A percentile compares a stretch with the other conserved stretches of the same genome.
These are phyloP conservation scores for Diabrotica virgifera DNA, from an alignment of 1,140 invertebrate genomes.

Conservation along the genomic window DNA sequence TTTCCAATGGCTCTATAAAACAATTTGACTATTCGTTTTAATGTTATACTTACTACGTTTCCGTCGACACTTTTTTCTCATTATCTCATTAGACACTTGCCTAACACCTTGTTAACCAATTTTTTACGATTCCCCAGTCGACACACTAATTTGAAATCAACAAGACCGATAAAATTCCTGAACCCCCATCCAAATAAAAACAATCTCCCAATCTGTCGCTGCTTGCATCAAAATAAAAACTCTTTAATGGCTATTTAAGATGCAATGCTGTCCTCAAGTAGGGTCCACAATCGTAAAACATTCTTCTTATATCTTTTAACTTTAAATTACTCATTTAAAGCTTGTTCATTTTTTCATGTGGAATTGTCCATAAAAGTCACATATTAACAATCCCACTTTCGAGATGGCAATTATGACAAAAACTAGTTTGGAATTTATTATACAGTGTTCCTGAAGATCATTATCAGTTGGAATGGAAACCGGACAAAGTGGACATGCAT, in stretches of 20 bases:
- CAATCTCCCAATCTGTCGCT: no score
- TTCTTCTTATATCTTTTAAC: neutral
- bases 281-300: neutral
- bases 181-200: no score
- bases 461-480: neutral
- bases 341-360: neutral
- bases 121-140: no score
- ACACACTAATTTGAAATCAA: no score
- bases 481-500: neutral
- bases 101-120: no score
- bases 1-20: no score
- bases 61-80: no score
- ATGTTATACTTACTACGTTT: no score
- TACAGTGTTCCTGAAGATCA: neutral
- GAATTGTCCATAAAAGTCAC: neutral
- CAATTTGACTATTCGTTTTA: no score
- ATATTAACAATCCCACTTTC: neutral
- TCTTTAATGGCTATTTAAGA: neutral
- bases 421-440: conserved; percentile 3
- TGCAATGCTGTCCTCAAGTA: neutral
- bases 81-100: no score
- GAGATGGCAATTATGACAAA: conserved; percentile 3
- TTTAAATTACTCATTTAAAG: neutral
- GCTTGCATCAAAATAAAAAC: neutral
- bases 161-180: no score